Conservation (phyloP, 2,888 invertebrate genomes). For the Lacanobia wlatinum region DNA sequence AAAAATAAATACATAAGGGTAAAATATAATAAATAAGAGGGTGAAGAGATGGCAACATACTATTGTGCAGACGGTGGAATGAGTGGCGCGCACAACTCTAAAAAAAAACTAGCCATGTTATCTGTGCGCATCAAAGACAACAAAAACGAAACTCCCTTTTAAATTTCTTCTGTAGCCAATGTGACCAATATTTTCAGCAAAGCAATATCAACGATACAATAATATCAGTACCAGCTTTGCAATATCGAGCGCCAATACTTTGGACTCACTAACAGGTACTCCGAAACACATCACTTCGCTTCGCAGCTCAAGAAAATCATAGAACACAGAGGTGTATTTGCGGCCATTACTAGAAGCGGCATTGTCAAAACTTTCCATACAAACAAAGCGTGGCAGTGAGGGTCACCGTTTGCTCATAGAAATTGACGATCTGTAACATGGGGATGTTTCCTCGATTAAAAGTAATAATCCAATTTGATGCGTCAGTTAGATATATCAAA, state of each 20-base stretch:
- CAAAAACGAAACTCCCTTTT: too few species aligned
- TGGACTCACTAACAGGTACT: slow-evolving; percentile 55
- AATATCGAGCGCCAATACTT: slow-evolving; percentile 40
- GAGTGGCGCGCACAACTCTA: too few species aligned
- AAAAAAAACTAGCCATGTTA: too few species aligned
- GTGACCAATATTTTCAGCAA: slow-evolving; percentile 6
- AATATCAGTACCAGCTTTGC: slow-evolving; percentile 26
- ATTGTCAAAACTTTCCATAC: background rate
- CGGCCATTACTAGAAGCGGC: background rate
- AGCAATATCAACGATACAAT: slow-evolving; percentile 25
- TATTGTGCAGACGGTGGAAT: too few species aligned
- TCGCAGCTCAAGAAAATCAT: slow-evolving; percentile 47
- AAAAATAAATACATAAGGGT: too few species aligned
- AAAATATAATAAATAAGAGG: too few species aligned
- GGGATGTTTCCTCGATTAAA: too few species aligned
- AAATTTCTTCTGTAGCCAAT: background rate
- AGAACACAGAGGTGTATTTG: background rate
- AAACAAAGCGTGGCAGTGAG: background rate
- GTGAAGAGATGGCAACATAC: too few species aligned
- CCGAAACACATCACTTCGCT: slow-evolving; percentile 50
- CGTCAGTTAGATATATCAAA: too few species aligned
- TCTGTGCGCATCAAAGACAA: too few species aligned
- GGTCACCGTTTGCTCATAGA: background rate
- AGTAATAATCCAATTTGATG: too few species aligned
- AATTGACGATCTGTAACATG: background rate